Base-by-base conservation (phyloP, 2,888 invertebrate genomes). In the Himalopsyche anomala region DNA sequence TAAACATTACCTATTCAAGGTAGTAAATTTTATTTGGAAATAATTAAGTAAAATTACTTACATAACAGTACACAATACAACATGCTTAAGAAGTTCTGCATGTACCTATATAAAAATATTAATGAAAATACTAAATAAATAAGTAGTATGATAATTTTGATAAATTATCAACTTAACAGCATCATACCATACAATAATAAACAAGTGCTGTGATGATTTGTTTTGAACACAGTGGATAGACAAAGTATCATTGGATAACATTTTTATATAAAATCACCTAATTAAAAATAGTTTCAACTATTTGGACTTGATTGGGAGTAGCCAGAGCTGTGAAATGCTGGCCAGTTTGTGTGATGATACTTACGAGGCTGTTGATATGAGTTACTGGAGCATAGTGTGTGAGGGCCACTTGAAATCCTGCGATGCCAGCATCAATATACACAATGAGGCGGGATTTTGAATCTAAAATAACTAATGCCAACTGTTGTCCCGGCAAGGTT, bases 31-130 rank as follows among this genome's bases (percentile, higher is more conserved):
- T 74, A 38, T 38, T 74, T 12, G 42, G 45, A 80, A 80, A 80
- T 45, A 45, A 42, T 80, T 80, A 42, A 80, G 80, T 80, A 80
- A 12, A 45, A 19, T 80, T 80, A 80, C 80, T 74, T 74, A 74
- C 3, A 74, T 4, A 62, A 56, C 17, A 11, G n/a, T 55, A 1
- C 40, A 40, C 40, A 40, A 56, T 3, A 19, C 8, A n/a, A 56
- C n/a, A 56, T 56, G 17, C 56, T 2, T 45, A 9, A 45, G 11
- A 45, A 45, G 45, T 45, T 45, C 11, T 6, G 9, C 45, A 45
- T 45, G 45, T 45, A 9, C 45, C 45, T 45, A 45, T 45, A 8
- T 45, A 45, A 45, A 45, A 45, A 45, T 45, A 45, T 45, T 6
- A 45, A 45, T 6, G 40, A 6, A 2, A 45, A 45, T 9, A 45